Evolutionary conservation across 2,888 invertebrate genomes (phyloP).

Genomic region (Agrypnus murinus): DNA sequence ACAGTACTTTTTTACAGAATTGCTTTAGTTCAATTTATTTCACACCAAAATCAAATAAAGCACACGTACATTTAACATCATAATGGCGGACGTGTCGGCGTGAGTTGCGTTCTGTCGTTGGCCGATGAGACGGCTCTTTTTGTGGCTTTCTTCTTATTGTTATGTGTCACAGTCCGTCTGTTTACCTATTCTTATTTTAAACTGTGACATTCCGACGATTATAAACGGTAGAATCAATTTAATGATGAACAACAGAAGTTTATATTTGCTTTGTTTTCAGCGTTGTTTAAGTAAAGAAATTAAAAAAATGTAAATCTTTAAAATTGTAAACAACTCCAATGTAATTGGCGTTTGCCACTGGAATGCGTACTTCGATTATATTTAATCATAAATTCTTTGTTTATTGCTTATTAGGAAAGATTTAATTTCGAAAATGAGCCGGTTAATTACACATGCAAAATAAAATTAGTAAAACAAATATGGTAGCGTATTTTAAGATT

Average conservation of each 20-base stretch:
- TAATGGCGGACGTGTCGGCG: conserved; percentile 51
- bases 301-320: not conserved
- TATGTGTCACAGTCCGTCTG: conserved; percentile 51
- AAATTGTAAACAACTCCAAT: conserved; percentile 38
- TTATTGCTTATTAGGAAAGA: conserved; percentile 47
- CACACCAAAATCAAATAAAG: conserved; percentile 53
- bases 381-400: conserved; percentile 43
- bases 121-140: conserved; percentile 50
- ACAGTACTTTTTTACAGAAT: conserved; percentile 37
- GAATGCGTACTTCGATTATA: conserved; percentile 45
- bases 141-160: conserved; percentile 49
- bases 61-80: conserved; percentile 51
- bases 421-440: conserved; percentile 44
- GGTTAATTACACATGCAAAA: conserved; percentile 50
- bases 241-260: conserved; percentile 24
- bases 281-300: not conserved
- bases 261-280: not conserved
- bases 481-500: conserved; percentile 55
- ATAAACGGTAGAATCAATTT: conserved; percentile 52
- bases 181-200: conserved; percentile 52
- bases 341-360: conserved; percentile 54
- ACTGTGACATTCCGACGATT: conserved; percentile 40
- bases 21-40: conserved; percentile 45
- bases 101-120: conserved; percentile 40
- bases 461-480: conserved; percentile 60